Percentiles rank a stretch among this genome's conserved stretches.
Conservation (phyloP, 2,797 vertebrate species). For the Phaenicophaeus curvirostris region DNA sequence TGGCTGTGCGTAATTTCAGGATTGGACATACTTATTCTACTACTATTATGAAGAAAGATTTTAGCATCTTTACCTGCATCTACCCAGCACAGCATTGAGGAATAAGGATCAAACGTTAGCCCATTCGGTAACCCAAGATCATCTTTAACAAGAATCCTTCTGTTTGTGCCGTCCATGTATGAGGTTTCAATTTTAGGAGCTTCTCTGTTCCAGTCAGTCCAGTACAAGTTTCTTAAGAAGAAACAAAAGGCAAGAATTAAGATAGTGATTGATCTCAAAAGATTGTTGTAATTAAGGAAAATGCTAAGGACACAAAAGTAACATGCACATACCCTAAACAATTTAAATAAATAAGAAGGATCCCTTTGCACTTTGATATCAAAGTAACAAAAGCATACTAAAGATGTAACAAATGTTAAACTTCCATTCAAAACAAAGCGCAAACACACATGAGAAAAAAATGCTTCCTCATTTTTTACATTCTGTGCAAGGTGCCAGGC, state of each 20-base stretch:
- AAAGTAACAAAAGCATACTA: neutral
- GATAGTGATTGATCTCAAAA: neutral
- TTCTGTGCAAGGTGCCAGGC: neutral
- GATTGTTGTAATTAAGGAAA: neutral
- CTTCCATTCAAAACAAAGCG: neutral
- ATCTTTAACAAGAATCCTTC: slow-evolving; percentile 87
- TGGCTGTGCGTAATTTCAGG: neutral
- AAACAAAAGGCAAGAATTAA: neutral
- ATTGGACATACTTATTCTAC: neutral
- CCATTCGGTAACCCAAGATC: slow-evolving; percentile 90
- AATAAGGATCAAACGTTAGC: slow-evolving; percentile 86
- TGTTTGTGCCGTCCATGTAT: slow-evolving; percentile 91
- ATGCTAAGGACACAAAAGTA: neutral
- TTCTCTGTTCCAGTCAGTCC: slow-evolving; percentile 96
- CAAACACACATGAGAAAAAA: neutral
- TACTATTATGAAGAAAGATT: neutral
- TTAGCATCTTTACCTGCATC: slow-evolving; percentile 86
- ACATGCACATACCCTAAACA: neutral
- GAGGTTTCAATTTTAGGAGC: slow-evolving; percentile 93
- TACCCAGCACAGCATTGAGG: slow-evolving; percentile 90
- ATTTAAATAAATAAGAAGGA: neutral
- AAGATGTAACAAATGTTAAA: neutral
- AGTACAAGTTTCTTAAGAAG: slow-evolving; percentile 86
- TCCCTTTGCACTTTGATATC: neutral
- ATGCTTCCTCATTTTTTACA: neutral